These are phyloP conservation scores for Parnassius glacialis DNA, from an alignment of 2,888 invertebrate species.

Conservation along the genomic window DNA sequence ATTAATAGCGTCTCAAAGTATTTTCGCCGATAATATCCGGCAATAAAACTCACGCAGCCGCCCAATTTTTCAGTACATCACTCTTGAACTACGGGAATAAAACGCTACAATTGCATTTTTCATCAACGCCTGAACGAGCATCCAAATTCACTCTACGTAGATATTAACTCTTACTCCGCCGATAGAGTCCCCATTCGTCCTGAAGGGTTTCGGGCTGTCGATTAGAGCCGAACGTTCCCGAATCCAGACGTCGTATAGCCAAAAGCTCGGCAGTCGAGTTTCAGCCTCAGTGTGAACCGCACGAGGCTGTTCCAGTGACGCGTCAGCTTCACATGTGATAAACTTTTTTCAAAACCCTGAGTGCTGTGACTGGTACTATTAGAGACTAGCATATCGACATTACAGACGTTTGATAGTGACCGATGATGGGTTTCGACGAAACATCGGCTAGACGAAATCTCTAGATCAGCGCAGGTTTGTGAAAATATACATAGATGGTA, in stretches of 20 bases:
- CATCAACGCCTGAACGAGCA: slow-evolving; percentile 36
- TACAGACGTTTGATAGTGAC: slow-evolving; percentile 37
- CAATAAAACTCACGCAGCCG: slow-evolving; percentile 9
- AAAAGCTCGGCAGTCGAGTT: slow-evolving; percentile 49
- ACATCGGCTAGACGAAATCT: slow-evolving; percentile 40
- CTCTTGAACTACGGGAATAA: slow-evolving; percentile 28
- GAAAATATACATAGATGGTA: slow-evolving; percentile 22
- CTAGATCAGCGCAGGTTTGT: slow-evolving; percentile 45
- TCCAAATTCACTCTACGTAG: slow-evolving; percentile 27
- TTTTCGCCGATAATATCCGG: slow-evolving; percentile 1
- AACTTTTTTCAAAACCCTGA: slow-evolving; percentile 59
- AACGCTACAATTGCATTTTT: slow-evolving; percentile 50
- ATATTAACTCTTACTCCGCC: slow-evolving; percentile 7
- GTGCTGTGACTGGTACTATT: slow-evolving; percentile 49
- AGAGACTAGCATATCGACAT: slow-evolving; percentile 34
- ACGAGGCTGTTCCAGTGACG: slow-evolving; percentile 35
- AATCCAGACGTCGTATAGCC: slow-evolving; percentile 23
- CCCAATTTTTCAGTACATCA: slow-evolving; percentile 4
- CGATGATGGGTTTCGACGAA: slow-evolving; percentile 51
- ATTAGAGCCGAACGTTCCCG: slow-evolving; percentile 35
- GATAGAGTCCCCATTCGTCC: slow-evolving; percentile 25
- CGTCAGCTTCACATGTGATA: slow-evolving; percentile 52
- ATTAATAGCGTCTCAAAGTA: neutral
- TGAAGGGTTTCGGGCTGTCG: slow-evolving; percentile 24
- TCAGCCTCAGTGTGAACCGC: slow-evolving; percentile 45